Conservation (phyloP, 2,113 vertebrate genomes). For the Corapipo altera region DNA sequence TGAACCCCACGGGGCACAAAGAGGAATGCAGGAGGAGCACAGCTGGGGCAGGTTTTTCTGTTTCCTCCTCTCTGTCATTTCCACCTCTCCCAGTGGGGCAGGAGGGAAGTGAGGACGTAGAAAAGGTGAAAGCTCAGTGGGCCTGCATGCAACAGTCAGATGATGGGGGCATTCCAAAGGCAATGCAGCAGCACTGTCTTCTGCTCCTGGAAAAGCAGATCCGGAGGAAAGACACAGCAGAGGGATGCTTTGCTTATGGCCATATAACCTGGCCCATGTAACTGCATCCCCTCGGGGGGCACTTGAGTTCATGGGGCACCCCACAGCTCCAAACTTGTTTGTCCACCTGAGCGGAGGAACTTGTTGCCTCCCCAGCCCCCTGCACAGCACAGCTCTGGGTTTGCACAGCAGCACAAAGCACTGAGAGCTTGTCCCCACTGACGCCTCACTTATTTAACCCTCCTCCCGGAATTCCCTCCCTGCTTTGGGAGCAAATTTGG, state of each 20-base stretch:
- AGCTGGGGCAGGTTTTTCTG: not conserved
- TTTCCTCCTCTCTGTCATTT: not conserved
- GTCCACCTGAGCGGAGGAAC: not conserved
- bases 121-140: not conserved
- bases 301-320: not conserved
- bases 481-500: not conserved
- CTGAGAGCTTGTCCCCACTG: not conserved
- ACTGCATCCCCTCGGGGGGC: fast-evolving
- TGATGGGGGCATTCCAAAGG: not conserved
- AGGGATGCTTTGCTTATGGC: not conserved
- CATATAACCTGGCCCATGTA: fast-evolving
- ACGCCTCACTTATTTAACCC: not conserved
- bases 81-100: not conserved
- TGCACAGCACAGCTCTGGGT: not conserved
- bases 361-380: not conserved
- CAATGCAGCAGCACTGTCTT: not conserved
- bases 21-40: not conserved
- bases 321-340: not conserved
- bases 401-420: not conserved
- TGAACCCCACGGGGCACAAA: not conserved
- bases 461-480: not conserved
- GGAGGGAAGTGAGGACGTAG: not conserved
- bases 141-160: not conserved
- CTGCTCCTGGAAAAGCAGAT: not conserved
- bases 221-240: fast-evolving